Evolutionary conservation across 2,888 invertebrate species (phyloP), one percentile per base, ranked within the genome.

Genomic region (Cacoxenus indagator): DNA sequence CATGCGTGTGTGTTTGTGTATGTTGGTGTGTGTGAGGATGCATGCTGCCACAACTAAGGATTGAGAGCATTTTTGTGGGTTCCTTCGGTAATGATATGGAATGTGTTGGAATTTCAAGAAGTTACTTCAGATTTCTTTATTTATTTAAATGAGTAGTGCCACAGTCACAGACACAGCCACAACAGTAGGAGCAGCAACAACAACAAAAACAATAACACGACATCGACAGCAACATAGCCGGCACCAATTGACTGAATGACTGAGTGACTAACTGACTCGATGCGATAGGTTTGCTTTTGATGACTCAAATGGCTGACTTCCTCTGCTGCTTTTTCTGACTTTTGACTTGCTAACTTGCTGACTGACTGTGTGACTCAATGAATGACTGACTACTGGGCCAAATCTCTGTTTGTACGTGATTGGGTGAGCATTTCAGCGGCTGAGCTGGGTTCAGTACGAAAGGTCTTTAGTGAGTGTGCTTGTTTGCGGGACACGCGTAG

Each of bases 71-170:
- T 83, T 82, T 78, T 83, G 83, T 74, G 84, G 84, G 79, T 76
- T 83, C 75, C 82, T 82, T 74, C 75, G 74, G 81, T 82, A 83
- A 82, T 84, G 83, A 83, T 78, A 84, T 81, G 81, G 82, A 84
- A 82, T 82, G 82, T 82, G 82, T 83, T 80, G 82, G 84, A 84
- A 83, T 83, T 83, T 84, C 75, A 83, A 83, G 83, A 78, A 82
- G 78, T 84, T 83, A 78, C 81, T 78, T 67, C 77, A 83, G 81
- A 81, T 81, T 81, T 81, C 84, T 81, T 83, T 81, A 80, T 83
- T 84, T 82, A 82, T 82, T 84, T 82, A 84, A 84, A 84, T 82
- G 84, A 82, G 82, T 84, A 78, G 69, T 75, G 71, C 81, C 78
- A 65, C 72, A 45, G 29, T 72, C 48, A 37, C 37, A 37, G 8